Conservation (phyloP, 1,140 invertebrate species). For the Pseudoatta argentina region DNA sequence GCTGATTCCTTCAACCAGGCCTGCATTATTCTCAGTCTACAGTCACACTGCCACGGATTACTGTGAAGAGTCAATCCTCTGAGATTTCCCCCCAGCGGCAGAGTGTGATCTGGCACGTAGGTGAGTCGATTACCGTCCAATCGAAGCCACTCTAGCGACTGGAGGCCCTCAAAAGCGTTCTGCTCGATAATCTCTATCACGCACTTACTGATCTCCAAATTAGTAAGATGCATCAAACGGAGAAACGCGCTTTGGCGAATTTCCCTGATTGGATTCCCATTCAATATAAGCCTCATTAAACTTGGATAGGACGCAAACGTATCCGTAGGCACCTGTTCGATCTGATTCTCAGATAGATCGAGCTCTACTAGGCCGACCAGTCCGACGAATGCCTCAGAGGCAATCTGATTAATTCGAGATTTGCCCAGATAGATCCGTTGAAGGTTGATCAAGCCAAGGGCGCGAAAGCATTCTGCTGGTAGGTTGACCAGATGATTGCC, state of each 20-base stretch:
- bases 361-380: slow-evolving; percentile 95
- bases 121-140: slow-evolving; percentile 93
- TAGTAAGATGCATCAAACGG: slow-evolving; percentile 91
- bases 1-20: slow-evolving; percentile 92
- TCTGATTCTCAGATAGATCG: slow-evolving; percentile 93
- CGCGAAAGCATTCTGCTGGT: slow-evolving; percentile 91
- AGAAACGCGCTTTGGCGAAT: slow-evolving; percentile 92
- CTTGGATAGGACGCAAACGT: slow-evolving; percentile 92
- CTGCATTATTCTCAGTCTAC: slow-evolving; percentile 91
- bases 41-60: slow-evolving; percentile 96
- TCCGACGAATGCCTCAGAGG: slow-evolving; percentile 92
- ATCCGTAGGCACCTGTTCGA: slow-evolving; percentile 91
- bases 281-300: slow-evolving; percentile 93
- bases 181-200: slow-evolving; percentile 92
- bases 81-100: slow-evolving; percentile 89
- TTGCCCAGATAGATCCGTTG: slow-evolving; percentile 94
- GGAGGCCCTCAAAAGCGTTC: slow-evolving; percentile 93
- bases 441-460: slow-evolving; percentile 93
- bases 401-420: slow-evolving; percentile 92
- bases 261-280: slow-evolving; percentile 92
- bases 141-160: slow-evolving; percentile 93
- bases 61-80: slow-evolving; percentile 93
- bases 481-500: slow-evolving; percentile 93
- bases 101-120: slow-evolving; percentile 85
- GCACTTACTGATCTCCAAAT: slow-evolving; percentile 93